phyloP scores from a whole-genome alignment of 2,888 invertebrate genomes.

The Tenthredo distinguenda region DNA sequence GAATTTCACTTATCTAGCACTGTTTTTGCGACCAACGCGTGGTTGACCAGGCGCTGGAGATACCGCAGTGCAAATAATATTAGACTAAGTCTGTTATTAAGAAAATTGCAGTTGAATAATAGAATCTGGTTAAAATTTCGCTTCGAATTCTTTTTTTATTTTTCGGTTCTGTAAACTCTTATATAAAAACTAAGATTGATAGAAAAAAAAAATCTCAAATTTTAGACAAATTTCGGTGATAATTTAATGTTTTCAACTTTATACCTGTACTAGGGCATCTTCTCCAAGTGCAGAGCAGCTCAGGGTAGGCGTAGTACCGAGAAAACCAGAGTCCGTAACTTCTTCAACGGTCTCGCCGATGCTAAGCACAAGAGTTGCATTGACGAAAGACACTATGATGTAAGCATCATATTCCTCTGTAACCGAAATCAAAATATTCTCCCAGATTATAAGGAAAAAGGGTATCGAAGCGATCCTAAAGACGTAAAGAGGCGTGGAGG shows the following conservation, averaged over 20 bases:
- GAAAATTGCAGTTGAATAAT: not conserved
- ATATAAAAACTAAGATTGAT: not conserved
- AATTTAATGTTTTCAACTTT: not conserved
- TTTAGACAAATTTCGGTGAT: not conserved
- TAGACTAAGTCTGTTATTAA: slow-evolving; percentile 6
- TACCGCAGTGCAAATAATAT: slow-evolving; percentile 73
- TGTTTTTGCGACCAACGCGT: slow-evolving; percentile 74
- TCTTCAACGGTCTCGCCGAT: slow-evolving; percentile 99
- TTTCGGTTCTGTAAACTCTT: not conserved
- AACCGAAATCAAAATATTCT: slow-evolving; percentile 81
- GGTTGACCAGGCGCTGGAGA: slow-evolving; percentile 75
- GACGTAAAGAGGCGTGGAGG: not conserved
- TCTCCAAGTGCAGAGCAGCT: slow-evolving; percentile 98
- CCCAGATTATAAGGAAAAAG: slow-evolving; percentile 58
- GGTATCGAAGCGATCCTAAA: not conserved
- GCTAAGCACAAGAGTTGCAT: slow-evolving; percentile 98
- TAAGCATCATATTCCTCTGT: slow-evolving; percentile 99
- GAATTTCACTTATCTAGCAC: slow-evolving; percentile 70
- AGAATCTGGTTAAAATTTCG: not conserved
- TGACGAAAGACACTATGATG: slow-evolving; percentile 99
- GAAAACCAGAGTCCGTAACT: slow-evolving; percentile 99
- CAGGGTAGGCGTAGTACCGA: slow-evolving; percentile 99
- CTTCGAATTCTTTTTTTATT: not conserved
- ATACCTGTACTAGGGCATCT: slow-evolving; percentile 97
- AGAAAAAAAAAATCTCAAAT: not conserved